Evolutionary conservation across 2,797 vertebrate species (phyloP).

Genomic region (Catostomus latipinnis): DNA sequence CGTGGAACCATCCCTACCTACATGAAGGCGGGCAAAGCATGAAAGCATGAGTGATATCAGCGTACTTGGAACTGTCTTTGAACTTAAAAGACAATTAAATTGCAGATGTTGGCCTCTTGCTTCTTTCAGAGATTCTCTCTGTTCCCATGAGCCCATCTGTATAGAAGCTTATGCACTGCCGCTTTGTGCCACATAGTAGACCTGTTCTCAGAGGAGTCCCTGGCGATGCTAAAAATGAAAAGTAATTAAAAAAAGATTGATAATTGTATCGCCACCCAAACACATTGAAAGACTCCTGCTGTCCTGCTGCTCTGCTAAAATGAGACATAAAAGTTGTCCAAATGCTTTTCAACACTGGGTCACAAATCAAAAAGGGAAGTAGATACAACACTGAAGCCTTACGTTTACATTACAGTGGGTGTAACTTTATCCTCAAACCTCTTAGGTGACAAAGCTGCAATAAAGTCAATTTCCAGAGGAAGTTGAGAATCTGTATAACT

Average conservation of each 20-base stretch:
- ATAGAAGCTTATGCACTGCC: constrained; percentile 47
- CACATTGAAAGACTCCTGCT: constrained; percentile 32
- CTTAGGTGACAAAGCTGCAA: constrained; percentile 34
- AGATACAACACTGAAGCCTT: constrained; percentile 46
- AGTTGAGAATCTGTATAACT: constrained; percentile 15
- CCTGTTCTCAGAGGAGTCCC: constrained; percentile 43
- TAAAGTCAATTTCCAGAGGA: constrained; percentile 27
- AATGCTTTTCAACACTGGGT: constrained; percentile 67
- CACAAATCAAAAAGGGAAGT: constrained; percentile 54
- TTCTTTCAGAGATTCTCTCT: background rate
- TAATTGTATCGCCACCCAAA: constrained; percentile 9
- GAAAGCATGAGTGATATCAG: constrained; percentile 63
- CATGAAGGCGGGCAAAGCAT: constrained; percentile 94
- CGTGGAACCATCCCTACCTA: constrained; percentile 95
- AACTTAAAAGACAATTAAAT: constrained; percentile 25
- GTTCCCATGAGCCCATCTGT: constrained; percentile 12
- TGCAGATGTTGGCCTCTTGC: background rate
- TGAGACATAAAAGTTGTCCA: constrained; percentile 73
- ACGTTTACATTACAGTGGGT: constrained; percentile 1
- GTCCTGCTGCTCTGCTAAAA: constrained; percentile 56
- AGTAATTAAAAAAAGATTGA: too few relatives aligned
- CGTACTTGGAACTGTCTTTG: constrained; percentile 1
- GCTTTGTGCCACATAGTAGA: constrained; percentile 34
- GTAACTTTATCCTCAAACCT: constrained; percentile 15
- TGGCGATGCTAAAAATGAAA: background rate